Conservation (phyloP, 2,797 vertebrate genomes). For the Euphonia xanthogaster region DNA sequence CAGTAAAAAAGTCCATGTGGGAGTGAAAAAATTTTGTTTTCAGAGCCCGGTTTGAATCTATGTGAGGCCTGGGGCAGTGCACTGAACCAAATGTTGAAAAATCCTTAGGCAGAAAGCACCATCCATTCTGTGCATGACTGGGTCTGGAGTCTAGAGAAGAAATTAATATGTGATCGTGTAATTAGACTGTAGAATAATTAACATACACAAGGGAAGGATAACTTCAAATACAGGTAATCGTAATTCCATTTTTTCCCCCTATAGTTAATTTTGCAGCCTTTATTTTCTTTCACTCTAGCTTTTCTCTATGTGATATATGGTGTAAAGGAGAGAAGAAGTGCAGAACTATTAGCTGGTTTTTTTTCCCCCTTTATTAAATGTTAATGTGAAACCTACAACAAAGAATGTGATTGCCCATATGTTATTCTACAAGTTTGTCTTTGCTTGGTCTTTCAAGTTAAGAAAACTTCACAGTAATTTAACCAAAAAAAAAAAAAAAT, state of each 20-base stretch:
- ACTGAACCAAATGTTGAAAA: conserved; percentile 24
- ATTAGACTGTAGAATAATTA: conserved; percentile 45
- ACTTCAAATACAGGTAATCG: conserved; percentile 10
- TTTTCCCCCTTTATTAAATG: neutral
- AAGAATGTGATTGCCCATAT: neutral
- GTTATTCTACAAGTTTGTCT: neutral
- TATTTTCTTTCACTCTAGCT: neutral
- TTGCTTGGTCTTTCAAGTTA: neutral
- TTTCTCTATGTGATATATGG: neutral
- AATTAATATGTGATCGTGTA: neutral
- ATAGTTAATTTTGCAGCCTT: neutral
- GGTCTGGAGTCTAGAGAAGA: neutral
- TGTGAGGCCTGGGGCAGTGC: neutral
- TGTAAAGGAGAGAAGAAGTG: neutral
- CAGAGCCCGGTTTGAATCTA: neutral
- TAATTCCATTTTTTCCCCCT: neutral
- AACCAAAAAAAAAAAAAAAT: neutral
- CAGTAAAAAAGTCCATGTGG: neutral
- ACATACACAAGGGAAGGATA: neutral
- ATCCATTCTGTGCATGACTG: conserved; percentile 7
- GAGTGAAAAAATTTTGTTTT: neutral
- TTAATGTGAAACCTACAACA: neutral
- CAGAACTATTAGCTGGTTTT: neutral
- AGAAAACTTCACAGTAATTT: neutral
- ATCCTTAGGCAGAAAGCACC: neutral